A percentile compares a stretch with the other conserved stretches of the same genome.
Conservation (phyloP, 2,888 invertebrate species). For the Epiperipatus broadwayi region DNA sequence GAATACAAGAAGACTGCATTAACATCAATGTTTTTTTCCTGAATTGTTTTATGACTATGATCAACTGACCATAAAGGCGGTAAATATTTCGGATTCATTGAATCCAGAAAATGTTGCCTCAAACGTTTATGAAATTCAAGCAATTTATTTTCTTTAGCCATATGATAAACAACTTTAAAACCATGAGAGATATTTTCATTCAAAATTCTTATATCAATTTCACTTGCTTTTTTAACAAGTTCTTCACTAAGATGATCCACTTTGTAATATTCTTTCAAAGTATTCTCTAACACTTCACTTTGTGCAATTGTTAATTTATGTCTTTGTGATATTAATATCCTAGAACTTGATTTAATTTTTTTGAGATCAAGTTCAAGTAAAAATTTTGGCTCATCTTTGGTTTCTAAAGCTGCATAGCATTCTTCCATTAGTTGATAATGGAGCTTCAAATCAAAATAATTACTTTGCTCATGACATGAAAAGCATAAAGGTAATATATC, state of each 20-base stretch:
- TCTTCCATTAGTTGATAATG: constrained; percentile 38
- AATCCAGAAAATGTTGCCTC: constrained; percentile 50
- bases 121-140: constrained; percentile 48
- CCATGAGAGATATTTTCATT: constrained; percentile 27
- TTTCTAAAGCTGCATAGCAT: constrained; percentile 45
- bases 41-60: constrained; percentile 47
- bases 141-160: constrained; percentile 35
- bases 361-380: constrained; percentile 21
- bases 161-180: constrained; percentile 25
- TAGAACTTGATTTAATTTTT: constrained; percentile 26
- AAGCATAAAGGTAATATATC: constrained; percentile 54
- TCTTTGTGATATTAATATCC: constrained; percentile 20
- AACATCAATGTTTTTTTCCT: too few relatives aligned
- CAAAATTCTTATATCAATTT: constrained; percentile 33
- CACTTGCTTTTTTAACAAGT: constrained; percentile 34
- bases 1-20: too few relatives aligned
- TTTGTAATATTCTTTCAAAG: constrained; percentile 36
- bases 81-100: constrained; percentile 49
- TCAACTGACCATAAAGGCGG: constrained; percentile 55
- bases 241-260: constrained; percentile 32
- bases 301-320: constrained; percentile 37
- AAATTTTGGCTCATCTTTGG: constrained; percentile 21
- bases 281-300: constrained; percentile 31
- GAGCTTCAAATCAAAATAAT: constrained; percentile 40
- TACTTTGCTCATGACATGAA: constrained; percentile 48